Evolutionary conservation across 2,797 vertebrate species (phyloP).

Genomic region (Sebastes kiyomatsui): DNA sequence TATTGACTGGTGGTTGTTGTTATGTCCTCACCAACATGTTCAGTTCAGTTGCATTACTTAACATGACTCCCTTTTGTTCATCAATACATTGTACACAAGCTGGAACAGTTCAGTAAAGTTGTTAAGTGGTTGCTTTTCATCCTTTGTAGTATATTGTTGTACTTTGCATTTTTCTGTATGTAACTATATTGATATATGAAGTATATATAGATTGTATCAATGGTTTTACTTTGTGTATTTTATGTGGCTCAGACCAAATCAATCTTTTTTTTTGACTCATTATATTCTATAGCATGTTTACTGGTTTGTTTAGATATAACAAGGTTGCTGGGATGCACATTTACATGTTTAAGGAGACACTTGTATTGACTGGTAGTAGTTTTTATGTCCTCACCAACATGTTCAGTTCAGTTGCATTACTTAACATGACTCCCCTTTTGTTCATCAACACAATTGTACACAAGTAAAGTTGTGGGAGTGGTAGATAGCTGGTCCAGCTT

Average conservation of each 20-base stretch:
- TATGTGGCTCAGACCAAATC: neutral
- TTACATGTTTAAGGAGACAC: no score
- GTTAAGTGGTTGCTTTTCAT: neutral
- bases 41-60: no score
- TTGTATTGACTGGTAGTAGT: no score
- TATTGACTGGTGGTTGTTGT: no score
- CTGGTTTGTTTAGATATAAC: neutral
- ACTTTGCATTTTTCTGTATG: neutral
- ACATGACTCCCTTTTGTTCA: no score
- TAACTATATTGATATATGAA: neutral
- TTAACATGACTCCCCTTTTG: neutral
- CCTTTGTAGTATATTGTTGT: neutral
- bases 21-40: no score
- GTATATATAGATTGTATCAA: neutral
- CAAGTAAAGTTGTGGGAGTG: conserved; percentile 45
- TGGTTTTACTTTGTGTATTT: neutral
- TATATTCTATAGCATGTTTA: neutral
- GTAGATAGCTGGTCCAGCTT: conserved; percentile 42
- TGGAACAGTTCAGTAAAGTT: neutral
- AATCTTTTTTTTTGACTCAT: neutral
- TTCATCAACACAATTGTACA: conserved; percentile 5
- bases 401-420: no score
- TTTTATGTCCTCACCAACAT: no score
- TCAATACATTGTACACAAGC: neutral
- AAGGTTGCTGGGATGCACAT: no score